A percentile compares a stretch with the other conserved stretches of the same genome.
phyloP scores from a whole-genome alignment of 2,888 invertebrate genomes.

The Pterostichus madidus region DNA sequence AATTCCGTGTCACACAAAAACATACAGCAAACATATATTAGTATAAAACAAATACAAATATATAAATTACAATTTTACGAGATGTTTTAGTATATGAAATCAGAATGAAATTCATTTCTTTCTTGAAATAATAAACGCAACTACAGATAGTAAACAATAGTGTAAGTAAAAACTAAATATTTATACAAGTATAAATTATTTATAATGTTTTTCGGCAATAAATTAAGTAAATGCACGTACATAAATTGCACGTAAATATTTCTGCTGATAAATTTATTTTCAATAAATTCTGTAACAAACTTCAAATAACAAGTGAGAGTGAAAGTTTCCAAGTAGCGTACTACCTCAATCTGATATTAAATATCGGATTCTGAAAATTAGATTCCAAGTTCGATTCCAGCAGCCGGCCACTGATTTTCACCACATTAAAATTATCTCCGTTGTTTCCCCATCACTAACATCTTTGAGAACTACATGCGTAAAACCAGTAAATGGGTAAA shows the following conservation, averaged over 20 bases:
- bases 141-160: conserved; percentile 16
- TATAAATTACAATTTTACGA: neutral
- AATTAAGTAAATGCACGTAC: neutral
- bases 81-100: neutral
- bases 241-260: neutral
- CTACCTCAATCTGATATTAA: no score
- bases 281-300: neutral
- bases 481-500: no score
- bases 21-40: neutral
- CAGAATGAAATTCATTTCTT: conserved; percentile 31
- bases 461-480: no score
- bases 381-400: no score
- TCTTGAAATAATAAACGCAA: conserved; percentile 13
- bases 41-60: conserved; percentile 4
- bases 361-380: no score
- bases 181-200: conserved; percentile 2
- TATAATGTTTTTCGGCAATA: neutral
- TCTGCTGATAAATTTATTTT: neutral
- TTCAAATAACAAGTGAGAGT: neutral
- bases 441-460: no score
- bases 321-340: neutral
- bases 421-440: no score
- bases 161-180: neutral
- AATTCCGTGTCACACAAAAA: conserved; percentile 28
- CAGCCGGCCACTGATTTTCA: no score